These are phyloP conservation scores for Drepana arcuata DNA, from an alignment of 1,140 invertebrate genomes.

Conservation along the genomic window DNA sequence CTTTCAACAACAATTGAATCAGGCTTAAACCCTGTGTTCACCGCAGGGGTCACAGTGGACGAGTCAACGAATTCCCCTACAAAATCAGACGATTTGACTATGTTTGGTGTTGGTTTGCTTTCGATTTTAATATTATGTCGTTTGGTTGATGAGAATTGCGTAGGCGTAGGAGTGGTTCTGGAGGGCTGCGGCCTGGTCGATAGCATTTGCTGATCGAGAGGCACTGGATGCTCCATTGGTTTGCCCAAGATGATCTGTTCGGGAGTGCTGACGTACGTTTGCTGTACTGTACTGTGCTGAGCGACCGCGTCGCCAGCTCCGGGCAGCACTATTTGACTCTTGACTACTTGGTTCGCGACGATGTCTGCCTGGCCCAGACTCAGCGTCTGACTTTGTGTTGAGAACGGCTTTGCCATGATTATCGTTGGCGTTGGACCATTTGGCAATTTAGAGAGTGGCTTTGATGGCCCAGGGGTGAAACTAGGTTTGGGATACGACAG, in stretches of 20 bases:
- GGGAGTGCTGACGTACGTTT: no score
- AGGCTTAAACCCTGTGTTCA: slow-evolving; percentile 85
- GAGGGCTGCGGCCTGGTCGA: slow-evolving; percentile 38
- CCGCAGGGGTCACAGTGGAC: slow-evolving; percentile 60
- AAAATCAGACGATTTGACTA: slow-evolving; percentile 68
- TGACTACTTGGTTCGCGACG: slow-evolving; percentile 64
- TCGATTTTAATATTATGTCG: slow-evolving; percentile 18
- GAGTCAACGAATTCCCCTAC: slow-evolving; percentile 57
- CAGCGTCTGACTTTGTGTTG: slow-evolving; percentile 47
- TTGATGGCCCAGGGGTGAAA: slow-evolving; percentile 18
- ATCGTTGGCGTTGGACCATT: slow-evolving; percentile 25
- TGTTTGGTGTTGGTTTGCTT: slow-evolving; percentile 25
- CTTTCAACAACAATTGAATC: slow-evolving; percentile 85
- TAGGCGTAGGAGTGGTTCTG: slow-evolving; percentile 21
- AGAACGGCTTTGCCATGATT: slow-evolving; percentile 43
- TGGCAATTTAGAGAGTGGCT: slow-evolving; percentile 19
- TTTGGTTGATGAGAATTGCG: slow-evolving; percentile 22
- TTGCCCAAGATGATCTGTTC: slow-evolving; percentile 69
- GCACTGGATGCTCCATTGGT: slow-evolving; percentile 63
- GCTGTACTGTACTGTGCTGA: slow-evolving; percentile 39
- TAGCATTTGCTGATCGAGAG: slow-evolving; percentile 62
- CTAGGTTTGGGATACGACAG: slow-evolving; percentile 28
- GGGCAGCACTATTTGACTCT: slow-evolving; percentile 61
- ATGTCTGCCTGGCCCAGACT: slow-evolving; percentile 62
- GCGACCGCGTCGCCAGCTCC: slow-evolving; percentile 30